phyloP scores from a whole-genome alignment of 2,113 vertebrate genomes.

The Crypturellus undulatus region DNA sequence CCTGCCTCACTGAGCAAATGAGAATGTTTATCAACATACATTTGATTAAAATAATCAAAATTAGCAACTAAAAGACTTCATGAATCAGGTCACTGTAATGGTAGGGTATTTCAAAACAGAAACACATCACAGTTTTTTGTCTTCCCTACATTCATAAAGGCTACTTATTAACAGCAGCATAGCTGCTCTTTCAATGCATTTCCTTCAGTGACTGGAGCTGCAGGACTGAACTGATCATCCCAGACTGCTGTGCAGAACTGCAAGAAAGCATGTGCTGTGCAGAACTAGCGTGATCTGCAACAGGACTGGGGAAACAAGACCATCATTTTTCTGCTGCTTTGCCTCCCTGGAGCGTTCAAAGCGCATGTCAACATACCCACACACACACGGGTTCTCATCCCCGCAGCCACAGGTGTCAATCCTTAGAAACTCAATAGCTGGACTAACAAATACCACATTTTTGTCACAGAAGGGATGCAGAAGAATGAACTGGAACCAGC shows the following conservation, averaged over 20 bases:
- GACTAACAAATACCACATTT: too few relatives aligned
- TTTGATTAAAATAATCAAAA: not conserved
- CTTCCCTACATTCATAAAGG: not conserved
- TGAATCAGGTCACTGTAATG: not conserved
- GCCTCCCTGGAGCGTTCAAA: not conserved
- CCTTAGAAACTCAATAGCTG: not conserved
- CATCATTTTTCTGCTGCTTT: constrained; percentile 4
- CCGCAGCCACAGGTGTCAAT: not conserved
- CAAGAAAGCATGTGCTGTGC: constrained; percentile 33
- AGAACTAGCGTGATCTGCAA: not conserved
- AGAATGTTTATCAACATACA: not conserved
- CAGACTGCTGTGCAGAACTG: not conserved
- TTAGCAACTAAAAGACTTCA: not conserved
- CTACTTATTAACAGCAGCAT: constrained; percentile 33
- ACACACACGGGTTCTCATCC: not conserved
- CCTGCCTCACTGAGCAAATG: not conserved
- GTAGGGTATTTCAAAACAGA: not conserved
- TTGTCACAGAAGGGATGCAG: not conserved
- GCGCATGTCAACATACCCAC: not conserved
- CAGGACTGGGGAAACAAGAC: not conserved
- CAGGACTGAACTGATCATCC: not conserved
- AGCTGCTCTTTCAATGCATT: constrained; percentile 18
- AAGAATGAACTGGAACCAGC: constrained; percentile 24
- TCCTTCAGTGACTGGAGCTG: constrained; percentile 48
- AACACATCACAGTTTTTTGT: constrained; percentile 36